Base-by-base conservation (phyloP, 2,888 invertebrate genomes). In the Apamea anceps region DNA sequence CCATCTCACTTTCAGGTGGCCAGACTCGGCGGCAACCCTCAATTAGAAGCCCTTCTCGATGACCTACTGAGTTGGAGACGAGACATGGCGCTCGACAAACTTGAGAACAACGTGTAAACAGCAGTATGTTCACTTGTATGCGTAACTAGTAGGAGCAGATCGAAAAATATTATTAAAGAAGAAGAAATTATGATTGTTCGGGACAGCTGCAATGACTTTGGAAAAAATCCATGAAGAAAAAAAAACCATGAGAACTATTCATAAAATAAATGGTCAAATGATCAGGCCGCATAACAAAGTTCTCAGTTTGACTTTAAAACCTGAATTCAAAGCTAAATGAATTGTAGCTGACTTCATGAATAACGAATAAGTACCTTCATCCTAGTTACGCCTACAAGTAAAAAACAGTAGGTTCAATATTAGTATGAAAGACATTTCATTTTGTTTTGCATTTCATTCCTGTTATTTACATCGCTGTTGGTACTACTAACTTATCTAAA, bases 21-120 rank as follows among this genome's bases (percentile, higher is more conserved):
- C 13, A 97, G 97, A 75, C 97, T 99, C 21, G 99, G 99, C 21
- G 98, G 98, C 8, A 99, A 99, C 95, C 98, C 98, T 1, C 97
- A 98, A 77, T 97, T 99, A 95, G 98, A 98, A 86, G 96, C 97
- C 13, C 95, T 99, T n/a, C 95, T 99, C 10, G 98, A 98, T 91
- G 98, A 98, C 88, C 94, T 98, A 57, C 93, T 98, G 6, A 98
- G 97, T 83, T 98, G 98, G 98, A 93, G 96, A 74, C 94, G 94
- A 54, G 93, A 94, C 37, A 67, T 85, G 81, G 63, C 89, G 79
- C 75, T 82, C 54, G 73, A 88, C 84, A 45, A 85, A 7, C 80
- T 91, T 2, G 87, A 90, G 18, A 88, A 88, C 18, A 91, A 92
- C 85, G 87, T 87, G 28, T 90, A 91, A 87, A 87, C 77, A 54